Base-by-base conservation (phyloP, 2,888 invertebrate species). In the Strigamia maritima region DNA sequence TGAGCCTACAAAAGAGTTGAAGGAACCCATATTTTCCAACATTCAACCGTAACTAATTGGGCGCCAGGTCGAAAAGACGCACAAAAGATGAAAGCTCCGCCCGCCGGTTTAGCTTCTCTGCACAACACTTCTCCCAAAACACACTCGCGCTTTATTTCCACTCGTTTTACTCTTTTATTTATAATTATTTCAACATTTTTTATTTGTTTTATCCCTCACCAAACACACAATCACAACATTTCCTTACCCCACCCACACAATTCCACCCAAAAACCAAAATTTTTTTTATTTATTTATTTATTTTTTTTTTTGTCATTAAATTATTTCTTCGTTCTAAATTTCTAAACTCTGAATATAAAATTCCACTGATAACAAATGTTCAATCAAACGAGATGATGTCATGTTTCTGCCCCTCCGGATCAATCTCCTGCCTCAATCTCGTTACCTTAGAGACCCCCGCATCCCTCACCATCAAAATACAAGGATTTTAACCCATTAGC, bases 371-470 rank as follows among this genome's bases (percentile, higher is more conserved):
- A 70, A 70, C 70, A 26, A 70, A 28, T 12, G 14, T 26, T 70
- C 24, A 70, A 70, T 70, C 70, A 26, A 70, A 70, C 28, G 28
- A 70, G 70, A 70, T 70, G 70, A 70, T 70, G 70, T 70, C 70
- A 70, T 70, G 70, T 26, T 70, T 70, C 12, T 28, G 70, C 28
- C 70, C 54, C 26, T 70, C 26, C 70, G 28, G 70, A 70, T 70
- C 70, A 70, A 70, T 70, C 70, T 70, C 70, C 26, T 26, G 70
- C 70, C 28, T 70, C 70, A 70, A 70, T 70, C 70, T 70, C 70
- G 70, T 70, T 70, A 70, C 70, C 70, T 70, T 26, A 70, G 70
- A 70, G 70, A 70, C 28, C 26, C 49, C 26, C 28, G 28, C 70
- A 28, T 28, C 70, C 70, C 70, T 6, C 26, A 8, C 12, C 8